phyloP scores from a whole-genome alignment of 2,113 vertebrate genomes.

The Desmodus rotundus region DNA sequence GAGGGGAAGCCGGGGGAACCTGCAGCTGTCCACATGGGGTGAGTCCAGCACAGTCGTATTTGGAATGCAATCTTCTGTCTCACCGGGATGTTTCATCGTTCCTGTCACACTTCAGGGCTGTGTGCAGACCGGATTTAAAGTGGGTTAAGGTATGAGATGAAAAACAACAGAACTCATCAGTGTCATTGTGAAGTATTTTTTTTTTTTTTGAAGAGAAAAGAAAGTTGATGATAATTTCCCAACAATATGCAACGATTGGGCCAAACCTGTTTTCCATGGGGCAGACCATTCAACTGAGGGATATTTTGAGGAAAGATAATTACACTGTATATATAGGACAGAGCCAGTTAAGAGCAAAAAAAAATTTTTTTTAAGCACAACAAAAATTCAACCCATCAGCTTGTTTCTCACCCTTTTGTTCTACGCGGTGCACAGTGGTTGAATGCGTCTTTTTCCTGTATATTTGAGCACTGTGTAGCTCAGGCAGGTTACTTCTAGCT shows the following conservation, averaged over 20 bases:
- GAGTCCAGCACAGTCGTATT: accelerated
- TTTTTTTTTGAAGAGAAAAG: constrained; percentile 44
- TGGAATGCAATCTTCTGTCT: accelerated
- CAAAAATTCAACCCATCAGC: not conserved
- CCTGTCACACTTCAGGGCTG: not conserved
- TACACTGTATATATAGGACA: not conserved
- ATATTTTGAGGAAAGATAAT: constrained; percentile 46
- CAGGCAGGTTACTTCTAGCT: not conserved
- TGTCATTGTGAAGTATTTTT: constrained; percentile 45
- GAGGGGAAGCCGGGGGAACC: accelerated
- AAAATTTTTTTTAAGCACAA: not conserved
- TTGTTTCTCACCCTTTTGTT: constrained; percentile 12
- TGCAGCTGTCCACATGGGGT: accelerated
- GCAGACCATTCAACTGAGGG: not conserved
- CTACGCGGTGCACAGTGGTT: not conserved
- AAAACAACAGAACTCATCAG: constrained; percentile 68
- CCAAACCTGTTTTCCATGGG: constrained; percentile 32
- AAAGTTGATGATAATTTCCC: constrained; percentile 70
- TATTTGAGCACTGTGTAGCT: not conserved
- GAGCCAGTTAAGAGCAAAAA: not conserved
- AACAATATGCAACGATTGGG: constrained; percentile 46
- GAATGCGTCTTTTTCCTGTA: not conserved
- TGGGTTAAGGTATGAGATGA: constrained; percentile 13
- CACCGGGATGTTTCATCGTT: not conserved
- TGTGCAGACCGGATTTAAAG: not conserved